phyloP scores from a whole-genome alignment of 2,797 vertebrate genomes.

The Crenichthys baileyi region DNA sequence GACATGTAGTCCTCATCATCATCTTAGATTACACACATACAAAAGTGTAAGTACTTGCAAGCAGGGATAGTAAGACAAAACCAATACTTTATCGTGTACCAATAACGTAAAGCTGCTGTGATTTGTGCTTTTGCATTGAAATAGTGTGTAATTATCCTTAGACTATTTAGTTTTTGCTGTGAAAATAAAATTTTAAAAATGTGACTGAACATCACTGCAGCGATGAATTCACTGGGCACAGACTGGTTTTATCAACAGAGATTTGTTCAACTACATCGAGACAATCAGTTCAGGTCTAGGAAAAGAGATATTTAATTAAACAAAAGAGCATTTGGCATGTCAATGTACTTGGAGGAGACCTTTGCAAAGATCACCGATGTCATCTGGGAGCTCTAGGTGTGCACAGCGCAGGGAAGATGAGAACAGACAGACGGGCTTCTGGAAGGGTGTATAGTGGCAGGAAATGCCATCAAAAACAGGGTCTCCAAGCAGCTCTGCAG shows the following conservation, averaged over 20 bases:
- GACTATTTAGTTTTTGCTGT: too few relatives aligned
- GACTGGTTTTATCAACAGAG: too few relatives aligned
- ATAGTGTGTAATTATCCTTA: too few relatives aligned
- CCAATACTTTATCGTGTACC: not conserved
- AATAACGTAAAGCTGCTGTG: too few relatives aligned
- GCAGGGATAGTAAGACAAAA: not conserved
- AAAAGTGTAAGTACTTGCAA: not conserved
- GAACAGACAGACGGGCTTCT: slow-evolving; percentile 88
- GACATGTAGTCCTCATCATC: slow-evolving; percentile 89
- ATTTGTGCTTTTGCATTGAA: too few relatives aligned
- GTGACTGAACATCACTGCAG: too few relatives aligned
- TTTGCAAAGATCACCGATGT: slow-evolving; percentile 92
- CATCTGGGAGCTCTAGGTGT: slow-evolving; percentile 90
- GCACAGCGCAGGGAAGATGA: slow-evolving; percentile 92
- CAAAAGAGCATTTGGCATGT: not conserved
- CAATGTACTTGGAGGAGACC: slow-evolving; percentile 72
- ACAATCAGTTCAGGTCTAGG: slow-evolving; percentile 1
- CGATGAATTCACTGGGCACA: too few relatives aligned
- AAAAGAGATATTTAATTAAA: not conserved
- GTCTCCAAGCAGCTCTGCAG: slow-evolving; percentile 87
- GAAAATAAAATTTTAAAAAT: too few relatives aligned
- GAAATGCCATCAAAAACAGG: slow-evolving; percentile 86
- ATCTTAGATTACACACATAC: slow-evolving; percentile 46
- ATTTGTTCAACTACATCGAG: not conserved
- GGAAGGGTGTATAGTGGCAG: slow-evolving; percentile 82